Evolutionary conservation across 2,797 vertebrate genomes (phyloP).

Genomic region (Hippocampus kuda): DNA sequence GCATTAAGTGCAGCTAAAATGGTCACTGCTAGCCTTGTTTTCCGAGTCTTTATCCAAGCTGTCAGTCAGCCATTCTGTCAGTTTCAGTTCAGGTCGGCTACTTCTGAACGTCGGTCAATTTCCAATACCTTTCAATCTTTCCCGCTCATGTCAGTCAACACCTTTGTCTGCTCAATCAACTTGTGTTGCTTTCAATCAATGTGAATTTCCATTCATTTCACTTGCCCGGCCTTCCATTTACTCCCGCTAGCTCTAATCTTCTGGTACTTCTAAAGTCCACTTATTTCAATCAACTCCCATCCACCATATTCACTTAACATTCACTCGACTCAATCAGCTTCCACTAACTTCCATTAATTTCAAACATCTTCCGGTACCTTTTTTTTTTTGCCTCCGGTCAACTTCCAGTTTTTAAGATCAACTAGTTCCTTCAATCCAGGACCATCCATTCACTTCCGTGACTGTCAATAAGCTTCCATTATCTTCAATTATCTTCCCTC

Average conservation of each 20-base stretch:
- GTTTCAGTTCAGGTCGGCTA: background rate
- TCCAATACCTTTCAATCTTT: background rate
- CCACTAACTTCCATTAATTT: background rate
- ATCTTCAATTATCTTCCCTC: background rate
- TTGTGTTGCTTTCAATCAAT: background rate
- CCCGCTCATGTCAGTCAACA: background rate
- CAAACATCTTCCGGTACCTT: background rate
- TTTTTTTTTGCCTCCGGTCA: too few species aligned
- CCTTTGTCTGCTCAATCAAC: background rate
- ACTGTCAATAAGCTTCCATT: background rate
- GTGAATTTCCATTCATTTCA: too few species aligned
- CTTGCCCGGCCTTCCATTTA: too few species aligned
- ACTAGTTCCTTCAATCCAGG: background rate
- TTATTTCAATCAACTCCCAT: too few species aligned
- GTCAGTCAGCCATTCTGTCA: background rate
- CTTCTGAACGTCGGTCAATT: background rate
- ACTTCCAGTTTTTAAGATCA: background rate
- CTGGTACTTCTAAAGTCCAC: too few species aligned
- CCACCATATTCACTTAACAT: too few species aligned
- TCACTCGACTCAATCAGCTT: too few species aligned
- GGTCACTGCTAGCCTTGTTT: too few species aligned
- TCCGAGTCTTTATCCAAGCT: too few species aligned
- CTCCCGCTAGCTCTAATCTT: too few species aligned
- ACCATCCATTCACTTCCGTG: background rate
- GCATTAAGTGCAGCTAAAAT: too few species aligned